Evolutionary conservation across 2,888 invertebrate species (phyloP), one percentile per base, ranked within the genome.

Genomic region (Octonoba sinensis): DNA sequence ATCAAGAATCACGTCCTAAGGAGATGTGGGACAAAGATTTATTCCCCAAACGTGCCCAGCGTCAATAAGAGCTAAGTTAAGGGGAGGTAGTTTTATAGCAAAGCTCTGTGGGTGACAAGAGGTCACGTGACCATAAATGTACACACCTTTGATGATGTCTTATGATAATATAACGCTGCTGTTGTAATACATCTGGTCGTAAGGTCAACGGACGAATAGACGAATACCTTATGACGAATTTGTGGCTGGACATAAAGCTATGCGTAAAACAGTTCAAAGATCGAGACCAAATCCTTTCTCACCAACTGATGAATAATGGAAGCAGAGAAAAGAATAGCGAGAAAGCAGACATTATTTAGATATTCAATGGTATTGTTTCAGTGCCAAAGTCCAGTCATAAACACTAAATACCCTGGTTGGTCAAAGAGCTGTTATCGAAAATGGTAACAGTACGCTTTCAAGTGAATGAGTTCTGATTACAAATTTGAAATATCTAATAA

Each of bases 1-100:
- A 57, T 36, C 12, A 36, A 15, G 18, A 64, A 64, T 46, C 46
- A 64, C 18, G 64, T 47, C 20, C 36, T 46, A 12, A 18, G 15
- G 8, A 64, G 64, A 64, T 64, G 47, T 75, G 66, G 67, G 75
- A 27, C 67, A 67, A 24, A 76, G 59, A 69, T 76, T 67, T 62
- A 69, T 76, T 76, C 46, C 18, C 20, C 16, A 47, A 51, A 18
- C 75, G 67, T 67, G 62, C 44, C 18, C 69, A 47, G 60, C 59
- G 44, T 69, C 62, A 51, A 49, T n/a, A 24, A 44, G 46, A 8
- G 11, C 27, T 22, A 44, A 65, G 51, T 18, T 18, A 54, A 20
- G 54, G 20, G 54, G 54, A 20, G 16, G n/a, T 54, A 20, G 18
- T 16, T 54, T 20, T 20, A 54, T 11, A 56, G 18, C 8, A 20